Evolutionary conservation across 2,888 invertebrate species (phyloP), one percentile per base, ranked within the genome.

Genomic region (Gymnoscelis rufifasciata): DNA sequence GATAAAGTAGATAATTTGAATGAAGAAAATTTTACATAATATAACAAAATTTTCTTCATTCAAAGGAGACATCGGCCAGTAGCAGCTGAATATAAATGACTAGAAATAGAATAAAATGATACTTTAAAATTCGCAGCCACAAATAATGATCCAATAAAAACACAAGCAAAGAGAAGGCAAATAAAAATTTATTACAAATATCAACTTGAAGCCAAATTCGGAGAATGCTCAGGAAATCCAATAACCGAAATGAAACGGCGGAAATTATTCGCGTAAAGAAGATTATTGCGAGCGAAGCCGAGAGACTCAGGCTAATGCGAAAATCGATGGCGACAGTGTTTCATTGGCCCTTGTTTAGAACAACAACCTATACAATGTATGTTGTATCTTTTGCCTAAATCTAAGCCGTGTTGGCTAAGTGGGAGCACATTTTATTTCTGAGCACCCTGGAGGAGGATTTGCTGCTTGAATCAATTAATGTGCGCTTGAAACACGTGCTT

Each of bases 131-230:
- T 19, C 19, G 39, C 43, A 42, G 30, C 50, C 52, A 58, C 57
- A 59, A 62, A 69, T 60, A 60, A 69, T 66, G 64, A 66, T 57
- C 41, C 56, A 68, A 74, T 75, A 75, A 75, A 74, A 77, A 69
- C 53, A 58, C 54, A 69, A 59, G 63, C 56, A 56, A 68, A 62
- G 68, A 70, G 68, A 55, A 60, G 59, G 60, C 58, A 52, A 64
- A 80, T 79, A 78, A 79, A 80, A 80, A 76, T 70, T 78, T 75
- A 81, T 81, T 71, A 71, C 79, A 74, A 78, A 78, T 75, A 76
- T 76, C 71, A 74, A 74, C 65, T 68, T 53, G 52, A 66, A 64
- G 64, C 58, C 52, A 52, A 51, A 59, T 58, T 55, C 63, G 62
- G 60, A 54, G 54, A 51, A 59, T 57, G 57, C 64, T 60, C 56